Base-by-base conservation (phyloP, 2,888 invertebrate species). In the Idaea biselata region DNA sequence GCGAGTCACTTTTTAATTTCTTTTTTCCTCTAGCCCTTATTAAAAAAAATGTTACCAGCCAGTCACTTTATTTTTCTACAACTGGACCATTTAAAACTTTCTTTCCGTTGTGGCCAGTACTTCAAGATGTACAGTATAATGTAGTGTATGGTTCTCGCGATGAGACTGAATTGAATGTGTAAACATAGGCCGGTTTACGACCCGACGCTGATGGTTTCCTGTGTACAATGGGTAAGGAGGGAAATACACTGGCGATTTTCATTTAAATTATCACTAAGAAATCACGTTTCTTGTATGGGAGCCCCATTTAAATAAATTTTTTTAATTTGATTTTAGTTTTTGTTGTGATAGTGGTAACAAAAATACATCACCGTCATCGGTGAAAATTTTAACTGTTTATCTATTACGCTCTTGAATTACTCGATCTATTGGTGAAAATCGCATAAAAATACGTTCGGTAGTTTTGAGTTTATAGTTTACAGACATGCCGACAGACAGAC, bases 181-280 rank as follows among this genome's bases (percentile, higher is more conserved):
- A 79, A 77, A 80, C 78, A 80, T 76, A 65, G 76, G 73, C 65
- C 63, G 64, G 44, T 72, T 72, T 69, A 72, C 67, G 70, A 72
- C 59, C 60, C 60, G 58, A 60, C 60, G 56, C 17, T 65, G 66
- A 83, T 82, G 80, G 82, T 79, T 87, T 89, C 89, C 89, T 86
- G 87, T 84, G 72, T 79, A 70, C 72, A 67, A 62, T 68, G 64
- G 67, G 68, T 18, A 56, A 56, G 17, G 17, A 18, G 4, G 44
- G 17, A 16, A 33, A 14, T 16, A 57, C 18, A 44, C 44, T 44
- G 44, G 44, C 44, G 44, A 44, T 44, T 33, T 44, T 6, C 3
- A 44, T 44, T 7, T 8, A 32, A 32, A 32, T 8, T 6, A 7
- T 6, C 4, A 32, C 6, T 6, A 32, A 32, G 32, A 32, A 32